These are phyloP conservation scores for Calypte anna DNA, from an alignment of 2,113 vertebrate genomes.

Conservation along the genomic window DNA sequence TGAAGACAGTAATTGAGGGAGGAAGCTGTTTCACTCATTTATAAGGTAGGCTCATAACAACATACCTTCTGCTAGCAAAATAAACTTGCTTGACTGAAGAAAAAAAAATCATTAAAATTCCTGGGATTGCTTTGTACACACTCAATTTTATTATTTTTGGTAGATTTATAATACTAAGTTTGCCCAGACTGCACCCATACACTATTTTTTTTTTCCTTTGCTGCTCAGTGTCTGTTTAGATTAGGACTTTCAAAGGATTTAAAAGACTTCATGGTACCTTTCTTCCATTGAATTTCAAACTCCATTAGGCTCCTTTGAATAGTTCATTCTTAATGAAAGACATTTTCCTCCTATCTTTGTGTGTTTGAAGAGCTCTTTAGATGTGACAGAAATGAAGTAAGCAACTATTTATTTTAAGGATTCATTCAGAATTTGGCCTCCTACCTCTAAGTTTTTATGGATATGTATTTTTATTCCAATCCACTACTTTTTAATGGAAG, in stretches of 20 bases:
- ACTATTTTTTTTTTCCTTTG: neutral
- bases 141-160: neutral
- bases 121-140: neutral
- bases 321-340: neutral
- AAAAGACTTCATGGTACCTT: neutral
- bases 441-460: accelerated
- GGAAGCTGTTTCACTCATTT: neutral
- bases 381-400: neutral
- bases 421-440: neutral
- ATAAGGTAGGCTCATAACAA: neutral
- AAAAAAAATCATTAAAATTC: neutral
- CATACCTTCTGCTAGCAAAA: neutral
- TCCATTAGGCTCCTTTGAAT: neutral
- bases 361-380: neutral
- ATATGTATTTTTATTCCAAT: neutral
- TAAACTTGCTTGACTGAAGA: neutral
- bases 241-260: neutral
- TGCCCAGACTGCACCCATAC: neutral
- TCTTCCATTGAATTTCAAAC: neutral
- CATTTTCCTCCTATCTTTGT: neutral
- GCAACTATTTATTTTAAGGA: neutral
- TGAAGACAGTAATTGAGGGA: neutral
- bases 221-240: neutral
- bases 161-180: neutral
- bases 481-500: neutral